Base-by-base conservation (phyloP, 2,113 vertebrate genomes). In the Thalassoma bifasciatum region DNA sequence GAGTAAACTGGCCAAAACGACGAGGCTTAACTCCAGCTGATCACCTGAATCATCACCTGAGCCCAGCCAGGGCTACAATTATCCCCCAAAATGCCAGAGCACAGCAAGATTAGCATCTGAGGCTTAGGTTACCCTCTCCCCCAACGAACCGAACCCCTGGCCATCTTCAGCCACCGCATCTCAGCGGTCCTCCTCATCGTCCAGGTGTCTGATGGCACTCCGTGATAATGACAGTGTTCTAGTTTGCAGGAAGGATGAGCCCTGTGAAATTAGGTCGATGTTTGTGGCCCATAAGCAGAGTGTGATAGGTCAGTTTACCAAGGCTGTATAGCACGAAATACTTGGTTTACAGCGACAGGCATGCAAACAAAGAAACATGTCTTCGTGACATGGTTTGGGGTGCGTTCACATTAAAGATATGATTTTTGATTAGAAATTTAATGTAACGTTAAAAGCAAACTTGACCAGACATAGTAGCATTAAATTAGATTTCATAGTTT, bases 131-230 rank as follows among this genome's bases (percentile, higher is more conserved):
- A 93, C 93, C 68, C 89, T 79, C 85, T 77, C 81, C 62, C 77
- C 87, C 62, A 64, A 75, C 53, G 64, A 86, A 79, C 85, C 62
- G 44, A 82, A 84, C 84, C 66, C 69, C 82, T 23, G 8, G 60
- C 78, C 80, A 68, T 82, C 88, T 73, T 75, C 63, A 21, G 69
- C 83, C 75, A 65, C 72, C 75, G 72, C 84, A 83, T 66, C 83
- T 68, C 49, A 47, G 38, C 46, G 63, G 22, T 84, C 84, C 54
- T 81, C 79, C 63, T 67, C 79, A 60, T 82, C 74, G 63, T 67
- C 54, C 69, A 75, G 89, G 93, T 93, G 91, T 94, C 93, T 93
- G 94, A 95, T 95, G 90, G 91, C 93, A 92, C 86, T 79, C 17
- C 16, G 81, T 84, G 93, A 95, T 95, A 93, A 90, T 85, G 83